These are phyloP conservation scores for Fistularia commersonii DNA, from an alignment of 2,797 vertebrate genomes.

Conservation along the genomic window DNA sequence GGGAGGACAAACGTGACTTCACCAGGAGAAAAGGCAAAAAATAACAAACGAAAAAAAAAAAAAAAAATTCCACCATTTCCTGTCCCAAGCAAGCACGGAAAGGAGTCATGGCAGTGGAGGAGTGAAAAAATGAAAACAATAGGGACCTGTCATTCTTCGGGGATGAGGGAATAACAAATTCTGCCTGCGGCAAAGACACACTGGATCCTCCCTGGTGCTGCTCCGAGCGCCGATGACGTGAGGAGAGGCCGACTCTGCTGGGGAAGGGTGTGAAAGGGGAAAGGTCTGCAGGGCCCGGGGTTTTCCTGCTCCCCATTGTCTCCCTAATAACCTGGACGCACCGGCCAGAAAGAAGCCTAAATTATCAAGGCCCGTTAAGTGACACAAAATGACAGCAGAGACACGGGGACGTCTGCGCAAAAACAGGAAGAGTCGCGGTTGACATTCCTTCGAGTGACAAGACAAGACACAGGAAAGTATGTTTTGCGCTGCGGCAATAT, in stretches of 20 bases:
- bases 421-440: conserved; percentile 64
- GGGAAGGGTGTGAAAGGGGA: conserved; percentile 66
- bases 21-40: no score
- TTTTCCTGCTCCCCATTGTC: conserved; percentile 77
- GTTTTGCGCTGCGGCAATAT: conserved; percentile 9
- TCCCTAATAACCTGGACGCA: conserved; percentile 62
- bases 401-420: conserved; percentile 34
- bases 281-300: conserved; percentile 54
- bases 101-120: conserved; percentile 58
- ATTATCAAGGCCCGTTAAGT: conserved; percentile 59
- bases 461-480: conserved; percentile 23
- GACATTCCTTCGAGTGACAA: conserved; percentile 35
- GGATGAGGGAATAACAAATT: conserved; percentile 70
- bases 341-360: conserved; percentile 58
- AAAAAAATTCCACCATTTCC: conserved; percentile 45
- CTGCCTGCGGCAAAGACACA: conserved; percentile 44
- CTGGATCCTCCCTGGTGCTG: conserved; percentile 35
- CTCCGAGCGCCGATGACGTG: conserved; percentile 65
- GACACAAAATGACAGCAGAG: conserved; percentile 43
- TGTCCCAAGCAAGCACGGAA: conserved; percentile 52
- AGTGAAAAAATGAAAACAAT: conserved; percentile 71
- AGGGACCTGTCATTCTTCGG: conserved; percentile 72
- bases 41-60: conserved; percentile 44
- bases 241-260: conserved; percentile 33
- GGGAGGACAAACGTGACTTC: no score